A percentile compares a stretch with the other conserved stretches of the same genome.
phyloP scores from a whole-genome alignment of 1,140 invertebrate species.

The Metopolophium dirhodum region DNA sequence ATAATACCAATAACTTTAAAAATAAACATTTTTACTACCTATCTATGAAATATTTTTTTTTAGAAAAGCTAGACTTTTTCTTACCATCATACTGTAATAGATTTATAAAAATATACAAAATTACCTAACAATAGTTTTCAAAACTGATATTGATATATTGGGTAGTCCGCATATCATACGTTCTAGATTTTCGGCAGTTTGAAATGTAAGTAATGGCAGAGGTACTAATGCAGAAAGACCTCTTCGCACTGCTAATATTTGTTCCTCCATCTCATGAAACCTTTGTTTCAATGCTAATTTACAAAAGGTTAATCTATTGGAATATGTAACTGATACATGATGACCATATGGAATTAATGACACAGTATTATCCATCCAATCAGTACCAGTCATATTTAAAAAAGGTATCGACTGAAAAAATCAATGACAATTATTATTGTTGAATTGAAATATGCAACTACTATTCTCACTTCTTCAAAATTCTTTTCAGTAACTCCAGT shows the following conservation, averaged over 20 bases:
- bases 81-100: too few relatives aligned
- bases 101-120: conserved; percentile 40
- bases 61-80: too few relatives aligned
- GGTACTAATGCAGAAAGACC: conserved; percentile 74
- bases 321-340: conserved; percentile 69
- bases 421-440: background rate
- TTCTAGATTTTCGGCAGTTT: conserved; percentile 70
- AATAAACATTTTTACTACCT: too few relatives aligned
- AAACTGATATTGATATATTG: conserved; percentile 69
- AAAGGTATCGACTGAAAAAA: conserved; percentile 68
- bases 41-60: too few relatives aligned
- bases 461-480: conserved; percentile 68
- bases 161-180: conserved; percentile 73
- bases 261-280: conserved; percentile 72
- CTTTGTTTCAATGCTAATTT: conserved; percentile 70
- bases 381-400: conserved; percentile 72
- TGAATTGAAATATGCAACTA: background rate
- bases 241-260: conserved; percentile 70
- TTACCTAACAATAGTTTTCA: conserved; percentile 73
- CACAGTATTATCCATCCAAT: conserved; percentile 69
- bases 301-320: conserved; percentile 71
- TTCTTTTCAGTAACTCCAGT: conserved; percentile 69
- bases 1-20: too few relatives aligned
- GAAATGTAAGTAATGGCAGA: conserved; percentile 70
- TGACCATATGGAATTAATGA: conserved; percentile 70